Evolutionary conservation across 2,888 invertebrate species (phyloP).

Genomic region (Euplexia lucipara): DNA sequence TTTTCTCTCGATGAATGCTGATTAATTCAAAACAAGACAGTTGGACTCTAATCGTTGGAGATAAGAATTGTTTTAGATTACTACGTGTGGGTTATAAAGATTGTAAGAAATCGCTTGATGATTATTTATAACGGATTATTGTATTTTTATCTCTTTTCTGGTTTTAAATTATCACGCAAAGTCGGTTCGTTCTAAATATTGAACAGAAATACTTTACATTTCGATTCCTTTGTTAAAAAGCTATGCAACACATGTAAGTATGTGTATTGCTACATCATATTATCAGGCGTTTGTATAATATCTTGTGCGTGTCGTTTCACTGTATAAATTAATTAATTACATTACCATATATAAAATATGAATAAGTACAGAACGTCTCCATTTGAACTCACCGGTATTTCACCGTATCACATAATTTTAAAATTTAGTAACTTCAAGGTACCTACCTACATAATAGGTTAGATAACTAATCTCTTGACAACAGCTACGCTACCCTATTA

Average conservation of each 20-base stretch:
- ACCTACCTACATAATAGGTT: too few relatives aligned
- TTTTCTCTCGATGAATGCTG: constrained; percentile 31
- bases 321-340: too few relatives aligned
- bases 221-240: not conserved
- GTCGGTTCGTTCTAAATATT: not conserved
- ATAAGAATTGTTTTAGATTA: constrained; percentile 52
- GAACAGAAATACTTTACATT: not conserved
- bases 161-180: not conserved
- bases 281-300: not conserved
- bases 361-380: not conserved
- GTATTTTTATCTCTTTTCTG: constrained; percentile 7
- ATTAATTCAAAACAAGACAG: constrained; percentile 21
- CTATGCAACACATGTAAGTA: not conserved
- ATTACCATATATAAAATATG: too few relatives aligned
- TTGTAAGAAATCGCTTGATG: constrained; percentile 1
- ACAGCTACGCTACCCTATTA: too few relatives aligned
- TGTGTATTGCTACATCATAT: constrained; percentile 1
- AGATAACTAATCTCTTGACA: too few relatives aligned
- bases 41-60: constrained; percentile 46
- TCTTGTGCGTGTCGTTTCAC: too few relatives aligned
- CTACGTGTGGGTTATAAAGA: constrained; percentile 6
- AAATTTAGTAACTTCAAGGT: too few relatives aligned
- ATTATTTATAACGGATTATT: constrained; percentile 30
- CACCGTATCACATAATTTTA: too few relatives aligned
- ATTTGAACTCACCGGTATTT: too few relatives aligned